These are phyloP conservation scores for Agrotis puta DNA, from an alignment of 2,888 invertebrate genomes.

Conservation along the genomic window DNA sequence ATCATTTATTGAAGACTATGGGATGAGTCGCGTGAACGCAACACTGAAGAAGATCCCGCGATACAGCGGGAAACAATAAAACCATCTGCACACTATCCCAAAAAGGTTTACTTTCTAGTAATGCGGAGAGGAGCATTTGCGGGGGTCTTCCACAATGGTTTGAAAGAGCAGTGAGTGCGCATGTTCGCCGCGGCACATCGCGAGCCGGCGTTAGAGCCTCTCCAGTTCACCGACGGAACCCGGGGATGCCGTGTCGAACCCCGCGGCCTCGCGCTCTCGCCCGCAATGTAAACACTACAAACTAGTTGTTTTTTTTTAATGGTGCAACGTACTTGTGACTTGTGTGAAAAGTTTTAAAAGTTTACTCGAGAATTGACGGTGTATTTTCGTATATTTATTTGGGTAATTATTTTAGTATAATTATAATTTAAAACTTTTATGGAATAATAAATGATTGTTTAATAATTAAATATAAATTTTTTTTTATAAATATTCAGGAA, in stretches of 20 bases:
- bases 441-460: neutral
- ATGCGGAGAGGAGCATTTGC: constrained; percentile 81
- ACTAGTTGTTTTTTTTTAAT: constrained; percentile 63
- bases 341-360: constrained; percentile 70
- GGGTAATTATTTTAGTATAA: constrained; percentile 49
- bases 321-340: constrained; percentile 74
- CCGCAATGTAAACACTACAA: constrained; percentile 78
- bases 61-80: constrained; percentile 71
- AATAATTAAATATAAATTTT: neutral
- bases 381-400: constrained; percentile 55
- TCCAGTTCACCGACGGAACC: constrained; percentile 81
- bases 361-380: constrained; percentile 67
- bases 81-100: constrained; percentile 74
- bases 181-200: constrained; percentile 81
- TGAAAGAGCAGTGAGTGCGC: constrained; percentile 84
- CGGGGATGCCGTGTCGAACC: constrained; percentile 74
- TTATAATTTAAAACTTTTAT: constrained; percentile 25
- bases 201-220: constrained; percentile 73
- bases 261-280: constrained; percentile 64
- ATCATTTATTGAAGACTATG: constrained; percentile 20
- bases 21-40: constrained; percentile 35
- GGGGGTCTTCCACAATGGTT: constrained; percentile 83
- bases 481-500: neutral
- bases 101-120: constrained; percentile 83
- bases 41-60: constrained; percentile 53